Percentiles rank a stretch among this genome's conserved stretches.
These are phyloP conservation scores for Oppia nitens DNA, from an alignment of 1,140 invertebrate species.

Conservation along the genomic window DNA sequence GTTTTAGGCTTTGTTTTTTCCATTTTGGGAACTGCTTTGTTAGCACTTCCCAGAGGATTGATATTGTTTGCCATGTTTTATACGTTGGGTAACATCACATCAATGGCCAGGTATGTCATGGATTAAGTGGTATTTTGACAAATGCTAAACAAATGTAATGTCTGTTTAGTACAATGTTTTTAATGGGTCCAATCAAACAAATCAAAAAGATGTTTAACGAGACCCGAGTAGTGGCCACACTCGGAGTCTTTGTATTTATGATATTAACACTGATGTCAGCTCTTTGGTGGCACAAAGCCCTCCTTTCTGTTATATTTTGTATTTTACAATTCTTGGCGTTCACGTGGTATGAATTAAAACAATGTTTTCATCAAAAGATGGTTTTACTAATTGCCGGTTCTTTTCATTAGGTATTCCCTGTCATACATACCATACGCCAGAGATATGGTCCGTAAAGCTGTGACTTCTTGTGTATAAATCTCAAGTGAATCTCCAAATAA, in stretches of 20 bases:
- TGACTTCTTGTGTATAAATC: slow-evolving; percentile 11
- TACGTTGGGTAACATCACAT: slow-evolving; percentile 59
- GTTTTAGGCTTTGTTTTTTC: slow-evolving; percentile 51
- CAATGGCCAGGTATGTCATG: slow-evolving; percentile 44
- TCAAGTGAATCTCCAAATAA: too few relatives aligned
- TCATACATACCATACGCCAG: slow-evolving; percentile 83
- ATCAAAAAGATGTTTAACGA: slow-evolving; percentile 20
- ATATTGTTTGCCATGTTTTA: slow-evolving; percentile 64
- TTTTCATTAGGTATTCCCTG: too few relatives aligned
- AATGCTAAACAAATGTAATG: slow-evolving; percentile 1
- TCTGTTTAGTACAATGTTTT: slow-evolving; percentile 15
- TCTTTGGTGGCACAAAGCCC: slow-evolving; percentile 50
- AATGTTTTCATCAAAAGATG: too few relatives aligned
- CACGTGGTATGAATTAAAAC: too few relatives aligned
- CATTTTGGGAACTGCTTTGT: slow-evolving; percentile 43
- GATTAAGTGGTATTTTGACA: too few relatives aligned
- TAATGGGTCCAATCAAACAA: slow-evolving; percentile 18
- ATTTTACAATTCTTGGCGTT: slow-evolving; percentile 75
- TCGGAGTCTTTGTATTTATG: slow-evolving; percentile 10
- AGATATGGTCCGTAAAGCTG: slow-evolving; percentile 13
- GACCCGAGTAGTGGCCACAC: slow-evolving; percentile 15
- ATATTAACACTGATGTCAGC: slow-evolving; percentile 14
- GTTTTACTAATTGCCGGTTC: too few relatives aligned
- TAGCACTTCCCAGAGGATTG: slow-evolving; percentile 51
- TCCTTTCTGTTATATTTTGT: slow-evolving; percentile 59